phyloP scores from a whole-genome alignment of 2,888 invertebrate species.

The Agrypnus murinus region DNA sequence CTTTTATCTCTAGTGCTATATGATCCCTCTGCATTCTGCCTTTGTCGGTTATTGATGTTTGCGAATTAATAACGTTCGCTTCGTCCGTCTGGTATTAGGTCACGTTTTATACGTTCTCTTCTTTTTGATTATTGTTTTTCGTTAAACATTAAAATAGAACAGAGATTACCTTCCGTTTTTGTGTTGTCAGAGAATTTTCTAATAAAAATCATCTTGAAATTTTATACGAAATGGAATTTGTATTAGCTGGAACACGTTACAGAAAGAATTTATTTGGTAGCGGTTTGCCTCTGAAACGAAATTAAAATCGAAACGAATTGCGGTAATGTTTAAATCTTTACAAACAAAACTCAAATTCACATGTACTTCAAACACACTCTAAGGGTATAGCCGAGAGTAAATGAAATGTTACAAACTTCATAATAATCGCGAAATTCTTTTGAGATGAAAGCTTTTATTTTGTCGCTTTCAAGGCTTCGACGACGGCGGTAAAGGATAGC shows the following conservation, averaged over 20 bases:
- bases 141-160: slow-evolving; percentile 14
- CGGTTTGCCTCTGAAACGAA: slow-evolving; percentile 12
- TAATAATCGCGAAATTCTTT: slow-evolving; percentile 56
- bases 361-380: too few relatives aligned
- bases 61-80: slow-evolving; percentile 58
- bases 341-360: too few relatives aligned
- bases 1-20: slow-evolving; percentile 55
- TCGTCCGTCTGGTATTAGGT: slow-evolving; percentile 47
- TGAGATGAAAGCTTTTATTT: slow-evolving; percentile 55
- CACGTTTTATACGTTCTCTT: slow-evolving; percentile 54
- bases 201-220: slow-evolving; percentile 11
- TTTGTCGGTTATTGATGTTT: slow-evolving; percentile 58
- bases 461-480: slow-evolving; percentile 48
- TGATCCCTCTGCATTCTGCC: slow-evolving; percentile 57
- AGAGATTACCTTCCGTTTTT: slow-evolving; percentile 29
- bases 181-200: slow-evolving; percentile 9
- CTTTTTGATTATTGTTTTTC: slow-evolving; percentile 46
- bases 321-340: slow-evolving; percentile 19
- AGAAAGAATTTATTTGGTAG: slow-evolving; percentile 1
- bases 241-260: slow-evolving; percentile 12
- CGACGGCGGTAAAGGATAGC: slow-evolving; percentile 50
- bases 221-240: slow-evolving; percentile 2
- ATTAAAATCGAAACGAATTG: slow-evolving; percentile 3
- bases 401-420: slow-evolving; percentile 56
- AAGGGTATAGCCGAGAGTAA: slow-evolving; percentile 31